phyloP scores from a whole-genome alignment of 2,888 invertebrate genomes.

The Schrankia costaestrigalis region DNA sequence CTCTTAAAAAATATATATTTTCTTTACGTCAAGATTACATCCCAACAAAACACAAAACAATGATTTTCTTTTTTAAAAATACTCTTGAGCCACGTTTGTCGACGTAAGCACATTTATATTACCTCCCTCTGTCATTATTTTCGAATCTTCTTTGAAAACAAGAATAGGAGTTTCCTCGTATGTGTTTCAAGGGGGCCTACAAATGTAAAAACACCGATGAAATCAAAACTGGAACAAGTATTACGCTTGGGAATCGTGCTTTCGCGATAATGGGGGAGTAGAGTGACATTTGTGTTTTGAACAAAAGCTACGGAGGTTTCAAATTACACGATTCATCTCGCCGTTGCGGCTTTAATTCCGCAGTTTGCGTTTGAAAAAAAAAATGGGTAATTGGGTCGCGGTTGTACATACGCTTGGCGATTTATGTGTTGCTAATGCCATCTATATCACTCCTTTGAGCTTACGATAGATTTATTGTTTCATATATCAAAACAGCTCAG shows the following conservation, averaged over 20 bases:
- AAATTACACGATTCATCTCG: constrained; percentile 69
- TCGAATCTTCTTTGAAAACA: constrained; percentile 20
- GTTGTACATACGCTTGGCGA: constrained; percentile 21
- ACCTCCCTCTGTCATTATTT: constrained; percentile 16
- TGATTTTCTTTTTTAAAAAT: constrained; percentile 17
- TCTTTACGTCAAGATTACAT: too few relatives aligned
- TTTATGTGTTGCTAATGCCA: constrained; percentile 30
- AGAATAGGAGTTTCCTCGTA: constrained; percentile 15
- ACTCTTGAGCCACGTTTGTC: constrained; percentile 14
- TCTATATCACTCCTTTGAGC: too few relatives aligned
- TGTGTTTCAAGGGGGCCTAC: constrained; percentile 12
- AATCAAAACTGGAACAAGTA: constrained; percentile 38
- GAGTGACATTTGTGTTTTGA: constrained; percentile 49
- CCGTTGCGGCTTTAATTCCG: constrained; percentile 55
- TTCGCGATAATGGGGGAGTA: constrained; percentile 38
- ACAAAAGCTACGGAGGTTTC: constrained; percentile 58
- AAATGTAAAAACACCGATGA: constrained; percentile 34
- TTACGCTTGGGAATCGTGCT: constrained; percentile 25
- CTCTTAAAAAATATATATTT: too few relatives aligned
- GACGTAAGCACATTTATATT: constrained; percentile 14
- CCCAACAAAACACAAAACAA: too few relatives aligned
- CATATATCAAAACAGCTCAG: too few relatives aligned
- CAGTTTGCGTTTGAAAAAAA: constrained; percentile 57
- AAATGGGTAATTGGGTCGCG: constrained; percentile 62
- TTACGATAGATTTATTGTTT: too few relatives aligned